These are phyloP conservation scores for Donacobius atricapilla DNA, from an alignment of 2,113 vertebrate genomes.

Conservation along the genomic window DNA sequence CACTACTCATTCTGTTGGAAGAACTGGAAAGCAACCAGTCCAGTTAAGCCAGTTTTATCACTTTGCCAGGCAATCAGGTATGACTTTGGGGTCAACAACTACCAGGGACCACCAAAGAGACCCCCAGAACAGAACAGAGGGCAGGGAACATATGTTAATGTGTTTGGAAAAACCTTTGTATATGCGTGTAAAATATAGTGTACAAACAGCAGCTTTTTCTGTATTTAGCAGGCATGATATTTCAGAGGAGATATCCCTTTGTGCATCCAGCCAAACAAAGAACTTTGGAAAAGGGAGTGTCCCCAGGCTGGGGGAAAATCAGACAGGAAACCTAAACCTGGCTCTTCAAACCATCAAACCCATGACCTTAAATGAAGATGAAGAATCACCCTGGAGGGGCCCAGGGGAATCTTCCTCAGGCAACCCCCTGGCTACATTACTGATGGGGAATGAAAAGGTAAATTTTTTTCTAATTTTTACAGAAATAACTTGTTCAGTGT, in stretches of 20 bases:
- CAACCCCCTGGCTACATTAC: neutral
- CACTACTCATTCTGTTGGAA: neutral
- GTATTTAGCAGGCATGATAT: neutral
- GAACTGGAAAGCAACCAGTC: neutral
- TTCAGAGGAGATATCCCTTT: neutral
- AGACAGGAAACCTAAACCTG: neutral
- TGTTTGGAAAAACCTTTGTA: fast-evolving
- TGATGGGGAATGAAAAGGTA: neutral
- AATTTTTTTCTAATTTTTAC: neutral
- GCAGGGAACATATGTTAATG: neutral
- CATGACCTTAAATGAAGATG: neutral
- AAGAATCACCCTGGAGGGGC: fast-evolving
- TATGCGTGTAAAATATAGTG: neutral
- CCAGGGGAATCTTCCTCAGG: neutral
- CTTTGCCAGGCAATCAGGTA: neutral
- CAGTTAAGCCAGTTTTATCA: neutral
- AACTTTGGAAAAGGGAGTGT: neutral
- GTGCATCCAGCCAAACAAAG: neutral
- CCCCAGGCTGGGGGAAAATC: neutral
- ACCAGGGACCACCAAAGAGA: neutral
- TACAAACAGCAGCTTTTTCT: neutral
- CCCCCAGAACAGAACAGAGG: neutral
- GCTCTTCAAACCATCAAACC: neutral
- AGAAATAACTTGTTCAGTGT: neutral
- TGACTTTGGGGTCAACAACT: neutral